Evolutionary conservation across 2,888 invertebrate genomes (phyloP), one percentile per base, ranked within the genome.

Genomic region (Tethea ocularis): DNA sequence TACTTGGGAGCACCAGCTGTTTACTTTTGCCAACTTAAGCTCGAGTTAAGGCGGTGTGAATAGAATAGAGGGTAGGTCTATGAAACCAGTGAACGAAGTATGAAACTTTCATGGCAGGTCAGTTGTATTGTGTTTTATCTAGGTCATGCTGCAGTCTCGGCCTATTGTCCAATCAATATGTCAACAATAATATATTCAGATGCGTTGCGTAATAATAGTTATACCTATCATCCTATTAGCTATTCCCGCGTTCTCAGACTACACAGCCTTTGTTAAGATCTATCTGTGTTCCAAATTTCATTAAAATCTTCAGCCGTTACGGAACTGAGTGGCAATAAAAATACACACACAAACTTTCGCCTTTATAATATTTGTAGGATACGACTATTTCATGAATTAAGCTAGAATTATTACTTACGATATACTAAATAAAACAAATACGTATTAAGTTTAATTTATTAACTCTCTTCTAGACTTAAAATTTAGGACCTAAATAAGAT

Each of bases 101-200:
- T 72, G 78, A 75, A 73, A 75, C 77, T 75, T 77, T 78, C 74
- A 78, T 79, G 78, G 73, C 75, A 80, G 85, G 83, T 84, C 86
- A 83, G 75, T 74, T 74, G 77, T 77, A 75, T 78, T 75, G 78
- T 74, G 75, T 74, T 74, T 77, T 77, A 89, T 84, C 79, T 89
- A 80, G 91, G 89, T 86, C 89, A 85, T 69, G 71, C 79, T 77
- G 78, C 75, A 80, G 75, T 65, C 78, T 72, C 68, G 64, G 74
- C 71, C 68, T 68, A 75, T 83, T 84, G 81, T 83, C 73, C 67
- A 88, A 86, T 86, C 84, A 80, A 87, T 85, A 83, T 79, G 73
- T 72, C 74, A 63, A 74, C 74, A 74, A 71, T 67, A n/a, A n/a
- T 20, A 15, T 46, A 46, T 46, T 17, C 20, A 15, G 15, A 41